Percentiles rank a stretch among this genome's conserved stretches.
Evolutionary conservation across 53 echinoderm and acorn worm species (phyloP).

Genomic region (Holothuria scabra): DNA sequence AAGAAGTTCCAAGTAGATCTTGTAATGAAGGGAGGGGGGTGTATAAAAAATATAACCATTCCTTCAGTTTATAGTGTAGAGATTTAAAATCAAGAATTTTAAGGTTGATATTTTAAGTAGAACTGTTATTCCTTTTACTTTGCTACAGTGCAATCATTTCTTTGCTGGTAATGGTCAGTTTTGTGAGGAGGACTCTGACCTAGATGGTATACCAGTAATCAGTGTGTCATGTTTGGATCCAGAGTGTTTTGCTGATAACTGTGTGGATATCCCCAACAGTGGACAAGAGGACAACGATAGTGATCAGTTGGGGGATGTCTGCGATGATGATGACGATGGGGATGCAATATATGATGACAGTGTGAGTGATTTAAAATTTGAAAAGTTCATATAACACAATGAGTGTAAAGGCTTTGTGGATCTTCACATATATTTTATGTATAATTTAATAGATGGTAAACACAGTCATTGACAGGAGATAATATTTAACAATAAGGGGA

Average conservation of each 20-base stretch:
- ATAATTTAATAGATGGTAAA: no score
- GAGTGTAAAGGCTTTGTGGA: no score
- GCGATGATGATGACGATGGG: slow-evolving; percentile 48
- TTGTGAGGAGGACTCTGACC: slow-evolving; percentile 77
- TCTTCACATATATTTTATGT: no score
- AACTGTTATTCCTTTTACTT: background rate
- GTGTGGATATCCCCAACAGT: slow-evolving; percentile 57
- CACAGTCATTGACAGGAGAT: no score
- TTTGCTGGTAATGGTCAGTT: slow-evolving; percentile 86
- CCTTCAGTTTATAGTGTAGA: no score
- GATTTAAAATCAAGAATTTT: no score
- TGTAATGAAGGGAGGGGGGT: no score
- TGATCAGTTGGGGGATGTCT: slow-evolving; percentile 57
- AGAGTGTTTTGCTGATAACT: slow-evolving; percentile 73
- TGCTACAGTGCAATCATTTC: slow-evolving; percentile 76
- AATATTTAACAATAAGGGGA: no score
- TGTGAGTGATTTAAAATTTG: slow-evolving; percentile 18
- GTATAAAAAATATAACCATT: no score
- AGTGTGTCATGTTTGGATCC: slow-evolving; percentile 56
- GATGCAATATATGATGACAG: slow-evolving; percentile 41
- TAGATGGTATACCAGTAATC: slow-evolving; percentile 72
- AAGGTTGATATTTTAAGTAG: no score
- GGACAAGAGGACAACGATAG: slow-evolving; percentile 66
- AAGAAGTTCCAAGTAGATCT: no score
- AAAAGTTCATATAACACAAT: no score